Evolutionary conservation across 2,888 invertebrate species (phyloP).

Genomic region (Hypena proboscidalis): DNA sequence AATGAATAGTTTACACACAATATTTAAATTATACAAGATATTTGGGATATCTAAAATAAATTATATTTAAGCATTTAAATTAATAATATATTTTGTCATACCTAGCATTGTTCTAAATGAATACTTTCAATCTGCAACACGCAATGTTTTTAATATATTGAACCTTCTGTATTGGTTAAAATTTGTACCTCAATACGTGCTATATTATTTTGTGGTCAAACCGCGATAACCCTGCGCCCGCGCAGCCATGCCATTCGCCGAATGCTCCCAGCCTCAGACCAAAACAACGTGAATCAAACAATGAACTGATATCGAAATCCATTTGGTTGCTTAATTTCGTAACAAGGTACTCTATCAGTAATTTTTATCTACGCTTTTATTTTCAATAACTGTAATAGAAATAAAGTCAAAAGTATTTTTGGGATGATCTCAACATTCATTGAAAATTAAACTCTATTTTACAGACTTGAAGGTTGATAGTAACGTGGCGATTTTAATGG

Average conservation of each 20-base stretch:
- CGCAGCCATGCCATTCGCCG: slow-evolving; percentile 54
- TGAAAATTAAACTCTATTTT: slow-evolving; percentile 36
- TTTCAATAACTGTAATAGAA: slow-evolving; percentile 72
- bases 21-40: too few relatives aligned
- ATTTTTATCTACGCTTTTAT: slow-evolving; percentile 78
- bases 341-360: slow-evolving; percentile 69
- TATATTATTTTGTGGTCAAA: too few relatives aligned
- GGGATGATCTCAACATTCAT: slow-evolving; percentile 39
- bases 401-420: slow-evolving; percentile 60
- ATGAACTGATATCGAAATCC: slow-evolving; percentile 75
- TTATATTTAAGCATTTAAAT: too few relatives aligned
- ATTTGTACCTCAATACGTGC: too few relatives aligned
- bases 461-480: slow-evolving; percentile 20
- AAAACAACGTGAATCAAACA: slow-evolving; percentile 72
- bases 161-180: too few relatives aligned
- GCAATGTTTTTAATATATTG: too few relatives aligned
- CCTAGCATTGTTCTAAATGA: too few relatives aligned
- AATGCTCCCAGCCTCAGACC: slow-evolving; percentile 30
- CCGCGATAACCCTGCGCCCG: slow-evolving; percentile 66
- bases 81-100: too few relatives aligned
- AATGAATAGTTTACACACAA: too few relatives aligned
- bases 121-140: too few relatives aligned
- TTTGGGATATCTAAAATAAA: too few relatives aligned
- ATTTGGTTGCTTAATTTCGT: slow-evolving; percentile 80
- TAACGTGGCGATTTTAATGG: slow-evolving; percentile 40